A percentile compares a stretch with the other conserved stretches of the same genome.
These are phyloP conservation scores for Danio kyathit DNA, from an alignment of 2,797 vertebrate species.

Conservation along the genomic window DNA sequence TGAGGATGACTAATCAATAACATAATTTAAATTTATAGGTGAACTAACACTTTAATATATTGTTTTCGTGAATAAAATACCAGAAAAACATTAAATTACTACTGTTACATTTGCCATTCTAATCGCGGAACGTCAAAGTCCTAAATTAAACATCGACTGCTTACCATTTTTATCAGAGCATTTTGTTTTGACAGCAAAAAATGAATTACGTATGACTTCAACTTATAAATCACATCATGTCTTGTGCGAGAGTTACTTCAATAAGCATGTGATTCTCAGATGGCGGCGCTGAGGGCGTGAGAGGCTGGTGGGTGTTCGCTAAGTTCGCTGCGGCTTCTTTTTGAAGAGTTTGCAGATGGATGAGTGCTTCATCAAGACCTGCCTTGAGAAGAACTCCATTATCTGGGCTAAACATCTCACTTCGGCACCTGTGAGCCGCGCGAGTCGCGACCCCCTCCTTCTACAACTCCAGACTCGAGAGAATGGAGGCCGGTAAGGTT, in stretches of 20 bases:
- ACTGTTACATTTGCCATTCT: too few species aligned
- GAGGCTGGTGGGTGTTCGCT: slow-evolving; percentile 32
- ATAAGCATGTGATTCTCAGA: not conserved
- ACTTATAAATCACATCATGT: too few species aligned
- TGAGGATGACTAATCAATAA: too few species aligned
- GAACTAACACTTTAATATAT: too few species aligned
- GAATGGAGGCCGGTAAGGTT: slow-evolving; percentile 79
- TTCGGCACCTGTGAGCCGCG: slow-evolving; percentile 28
- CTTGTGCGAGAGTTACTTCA: not conserved
- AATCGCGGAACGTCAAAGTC: too few species aligned
- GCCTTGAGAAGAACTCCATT: slow-evolving; percentile 43
- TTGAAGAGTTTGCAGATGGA: slow-evolving; percentile 46
- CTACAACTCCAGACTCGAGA: slow-evolving; percentile 65
- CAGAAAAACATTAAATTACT: too few species aligned
- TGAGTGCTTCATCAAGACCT: slow-evolving; percentile 46
- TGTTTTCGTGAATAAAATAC: too few species aligned
- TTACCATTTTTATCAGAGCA: too few species aligned
- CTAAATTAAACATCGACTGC: too few species aligned
- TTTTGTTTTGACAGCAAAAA: too few species aligned
- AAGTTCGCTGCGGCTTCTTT: slow-evolving; percentile 18
- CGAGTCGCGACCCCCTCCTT: slow-evolving; percentile 34
- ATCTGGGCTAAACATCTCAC: slow-evolving; percentile 48
- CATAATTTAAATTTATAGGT: too few species aligned
- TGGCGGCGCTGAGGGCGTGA: slow-evolving; percentile 1
- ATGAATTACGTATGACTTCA: too few species aligned